A percentile compares a stretch with the other conserved stretches of the same genome.
Conservation (phyloP, 2,888 invertebrate genomes). For the Limenitis camilla region DNA sequence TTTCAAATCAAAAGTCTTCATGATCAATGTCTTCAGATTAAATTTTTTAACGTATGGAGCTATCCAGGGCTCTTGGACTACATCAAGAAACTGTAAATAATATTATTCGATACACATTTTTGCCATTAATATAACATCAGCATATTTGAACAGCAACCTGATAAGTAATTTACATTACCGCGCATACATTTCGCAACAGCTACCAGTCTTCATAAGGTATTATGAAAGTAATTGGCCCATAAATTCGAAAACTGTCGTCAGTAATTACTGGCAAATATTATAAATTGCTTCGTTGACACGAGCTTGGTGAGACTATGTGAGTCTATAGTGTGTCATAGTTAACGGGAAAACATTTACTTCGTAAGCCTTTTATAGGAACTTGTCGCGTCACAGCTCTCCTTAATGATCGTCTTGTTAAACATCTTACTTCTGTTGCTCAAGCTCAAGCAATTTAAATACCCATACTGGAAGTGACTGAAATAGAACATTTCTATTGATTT, state of each 20-base stretch:
- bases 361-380: constrained; percentile 46
- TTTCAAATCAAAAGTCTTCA: no score
- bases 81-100: no score
- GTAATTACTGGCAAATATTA: constrained; percentile 44
- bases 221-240: constrained; percentile 33
- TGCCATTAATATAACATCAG: no score
- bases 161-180: constrained; percentile 4
- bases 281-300: constrained; percentile 37
- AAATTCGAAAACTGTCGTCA: constrained; percentile 42
- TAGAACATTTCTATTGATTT: constrained; percentile 2
- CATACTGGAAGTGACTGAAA: constrained; percentile 6
- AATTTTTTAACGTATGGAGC: no score
- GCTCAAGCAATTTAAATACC: constrained; percentile 21
- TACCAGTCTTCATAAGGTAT: constrained; percentile 16
- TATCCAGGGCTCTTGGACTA: no score
- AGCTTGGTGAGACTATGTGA: constrained; percentile 31
- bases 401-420: constrained; percentile 31
- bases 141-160: no score
- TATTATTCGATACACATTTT: no score
- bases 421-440: constrained; percentile 28
- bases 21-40: no score
- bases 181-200: constrained; percentile 8
- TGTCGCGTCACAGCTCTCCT: constrained; percentile 32
- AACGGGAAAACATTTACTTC: constrained; percentile 46
- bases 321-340: constrained; percentile 42